phyloP scores from a whole-genome alignment of 1,140 invertebrate genomes.

The Drosophila sulfurigaster region DNA sequence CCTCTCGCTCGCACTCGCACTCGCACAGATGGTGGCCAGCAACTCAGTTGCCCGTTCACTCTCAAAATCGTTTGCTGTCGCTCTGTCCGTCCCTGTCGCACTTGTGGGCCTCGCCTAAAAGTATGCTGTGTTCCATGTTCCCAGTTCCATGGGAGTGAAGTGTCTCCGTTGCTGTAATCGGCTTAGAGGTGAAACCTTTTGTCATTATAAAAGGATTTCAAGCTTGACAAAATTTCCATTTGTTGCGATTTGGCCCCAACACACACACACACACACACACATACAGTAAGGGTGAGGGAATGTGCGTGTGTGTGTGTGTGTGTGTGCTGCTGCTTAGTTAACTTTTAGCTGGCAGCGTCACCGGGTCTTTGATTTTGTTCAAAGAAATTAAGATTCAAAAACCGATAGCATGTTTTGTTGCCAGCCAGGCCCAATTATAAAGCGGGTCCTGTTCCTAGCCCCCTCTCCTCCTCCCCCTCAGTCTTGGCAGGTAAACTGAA shows the following conservation, averaged over 20 bases:
- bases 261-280: constrained; percentile 20
- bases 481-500: constrained; percentile 12
- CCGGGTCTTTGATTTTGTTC: constrained; percentile 53
- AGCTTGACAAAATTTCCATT: constrained; percentile 82
- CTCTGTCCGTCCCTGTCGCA: not conserved
- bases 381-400: constrained; percentile 82
- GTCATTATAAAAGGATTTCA: constrained; percentile 83
- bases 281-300: not conserved
- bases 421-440: constrained; percentile 61
- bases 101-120: constrained; percentile 22
- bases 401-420: constrained; percentile 61
- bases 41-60: too few relatives aligned
- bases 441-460: constrained; percentile 8
- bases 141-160: constrained; percentile 12
- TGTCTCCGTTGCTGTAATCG: constrained; percentile 71
- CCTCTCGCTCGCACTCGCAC: not conserved
- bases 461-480: not conserved
- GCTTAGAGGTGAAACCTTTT: constrained; percentile 83
- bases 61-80: not conserved
- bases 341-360: constrained; percentile 60
- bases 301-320: not conserved
- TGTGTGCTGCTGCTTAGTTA: constrained; percentile 54
- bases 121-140: constrained; percentile 35
- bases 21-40: not conserved
- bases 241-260: constrained; percentile 60